Conservation (phyloP, 2,888 invertebrate genomes). For the Sisyra nigra region DNA sequence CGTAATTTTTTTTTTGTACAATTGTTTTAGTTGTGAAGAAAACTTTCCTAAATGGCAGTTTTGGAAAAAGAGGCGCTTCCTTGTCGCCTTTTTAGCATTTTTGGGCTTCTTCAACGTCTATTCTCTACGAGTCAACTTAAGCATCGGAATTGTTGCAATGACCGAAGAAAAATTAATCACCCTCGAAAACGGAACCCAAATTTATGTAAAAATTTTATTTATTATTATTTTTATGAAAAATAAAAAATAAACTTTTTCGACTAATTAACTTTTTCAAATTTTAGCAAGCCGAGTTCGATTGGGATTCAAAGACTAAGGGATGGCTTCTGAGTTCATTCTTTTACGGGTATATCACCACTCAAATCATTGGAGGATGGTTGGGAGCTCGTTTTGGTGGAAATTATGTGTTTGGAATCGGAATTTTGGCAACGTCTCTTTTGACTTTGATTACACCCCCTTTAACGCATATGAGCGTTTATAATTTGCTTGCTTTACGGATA, state of each 20-base stretch:
- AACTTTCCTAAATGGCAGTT: slow-evolving; percentile 36
- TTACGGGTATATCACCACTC: slow-evolving; percentile 76
- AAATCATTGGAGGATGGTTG: slow-evolving; percentile 69
- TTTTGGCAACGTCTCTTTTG: slow-evolving; percentile 59
- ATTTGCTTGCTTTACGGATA: slow-evolving; percentile 55
- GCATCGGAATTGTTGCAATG: slow-evolving; percentile 90
- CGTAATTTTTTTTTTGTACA: no score
- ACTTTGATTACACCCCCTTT: slow-evolving; percentile 68
- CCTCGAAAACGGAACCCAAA: slow-evolving; percentile 43
- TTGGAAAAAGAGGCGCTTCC: slow-evolving; percentile 49
- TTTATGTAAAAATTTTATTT: slow-evolving; percentile 38
- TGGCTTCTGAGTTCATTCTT: slow-evolving; percentile 74
- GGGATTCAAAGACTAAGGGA: slow-evolving; percentile 64
- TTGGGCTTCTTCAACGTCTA: slow-evolving; percentile 76
- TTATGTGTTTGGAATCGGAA: slow-evolving; percentile 61
- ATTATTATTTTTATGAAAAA: no score
- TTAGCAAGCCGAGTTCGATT: slow-evolving; percentile 62
- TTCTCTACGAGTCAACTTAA: slow-evolving; percentile 71
- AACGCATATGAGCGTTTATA: slow-evolving; percentile 50
- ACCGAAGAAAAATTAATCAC: slow-evolving; percentile 47
- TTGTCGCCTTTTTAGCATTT: slow-evolving; percentile 60
- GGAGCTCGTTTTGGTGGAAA: slow-evolving; percentile 76
- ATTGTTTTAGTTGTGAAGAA: no score
- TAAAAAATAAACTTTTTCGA: no score
- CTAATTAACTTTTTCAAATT: not conserved